Base-by-base conservation (phyloP, 2,113 vertebrate genomes). In the Pomatostomus ruficeps region DNA sequence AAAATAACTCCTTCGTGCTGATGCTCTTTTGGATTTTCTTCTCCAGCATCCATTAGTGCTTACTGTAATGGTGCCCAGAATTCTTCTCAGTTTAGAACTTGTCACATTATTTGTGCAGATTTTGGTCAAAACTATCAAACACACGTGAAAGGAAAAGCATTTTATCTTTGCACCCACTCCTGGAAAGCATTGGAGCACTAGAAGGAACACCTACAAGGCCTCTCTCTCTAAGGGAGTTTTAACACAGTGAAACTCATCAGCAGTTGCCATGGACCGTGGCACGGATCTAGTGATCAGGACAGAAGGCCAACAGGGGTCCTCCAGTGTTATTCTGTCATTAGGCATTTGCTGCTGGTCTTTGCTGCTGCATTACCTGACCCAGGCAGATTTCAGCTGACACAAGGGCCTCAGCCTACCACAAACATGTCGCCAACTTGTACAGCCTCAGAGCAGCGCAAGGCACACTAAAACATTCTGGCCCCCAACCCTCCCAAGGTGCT, bases 221-320 rank as follows among this genome's bases (percentile, higher is more conserved):
- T 23, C 29, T 68, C 43, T 63, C 48, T 62, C 28, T 63, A 33
- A 85, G 12, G 9, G 43, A 48, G 38, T 22, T 61, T 57, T 54
- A 28, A 3, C 0, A 1, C 19, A 85, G 48, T 2, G 0, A 26
- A 35, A 84, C 19, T 23, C 59, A 48, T 28, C 51, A 59, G 19
- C 10, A 55, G 45, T 28, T 74, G 77, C 59, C 61, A 40, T 0
- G 28, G 68, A 52, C 54, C 33, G 35, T 61, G 54, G 65, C 68
- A 62, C 1, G 1, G 49, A 54, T 24, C 9, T 70, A 73, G 5
- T 5, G 4, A 33, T 19, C 20, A 66, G 75, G 63, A 92, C 22
- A 6, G 48, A 79, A 68, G 45, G 78, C 58, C 48, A 72, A 16
- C 24, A 40, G 18, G 36, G 20, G 25, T 54, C 36, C 15, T 48